Percentiles rank a stretch among this genome's conserved stretches.
Conservation (phyloP, 2,888 invertebrate species). For the Aphidoletes aphidimyza region DNA sequence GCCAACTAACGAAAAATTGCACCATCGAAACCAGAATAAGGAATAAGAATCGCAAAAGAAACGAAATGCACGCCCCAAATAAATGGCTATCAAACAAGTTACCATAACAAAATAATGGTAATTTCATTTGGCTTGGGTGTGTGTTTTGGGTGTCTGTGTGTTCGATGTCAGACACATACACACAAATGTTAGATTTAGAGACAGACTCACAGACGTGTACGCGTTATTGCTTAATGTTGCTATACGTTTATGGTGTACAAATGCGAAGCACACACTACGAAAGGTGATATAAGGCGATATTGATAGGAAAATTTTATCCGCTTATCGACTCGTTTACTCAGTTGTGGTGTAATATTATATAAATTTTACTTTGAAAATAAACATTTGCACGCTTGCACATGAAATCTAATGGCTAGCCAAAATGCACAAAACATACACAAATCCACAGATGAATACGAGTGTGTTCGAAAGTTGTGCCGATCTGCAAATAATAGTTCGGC, state of each 20-base stretch:
- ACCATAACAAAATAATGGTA: conserved; percentile 48
- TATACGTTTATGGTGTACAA: conserved; percentile 16
- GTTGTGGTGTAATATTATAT: conserved; percentile 7
- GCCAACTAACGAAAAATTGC: conserved; percentile 21
- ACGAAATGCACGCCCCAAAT: conserved; percentile 29
- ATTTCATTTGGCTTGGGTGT: not conserved
- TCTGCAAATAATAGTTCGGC: no score
- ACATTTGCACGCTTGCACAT: conserved; percentile 24
- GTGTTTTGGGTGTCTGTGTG: no score
- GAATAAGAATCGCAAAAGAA: not conserved
- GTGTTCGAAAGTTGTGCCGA: not conserved
- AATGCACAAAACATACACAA: not conserved
- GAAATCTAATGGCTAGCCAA: not conserved
- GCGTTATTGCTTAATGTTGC: conserved; percentile 6
- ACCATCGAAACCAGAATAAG: not conserved
- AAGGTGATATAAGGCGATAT: conserved; percentile 42
- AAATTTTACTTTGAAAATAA: conserved; percentile 21
- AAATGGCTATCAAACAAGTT: conserved; percentile 43
- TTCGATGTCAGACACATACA: no score
- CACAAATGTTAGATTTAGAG: no score
- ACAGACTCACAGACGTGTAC: no score
- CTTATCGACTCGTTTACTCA: conserved; percentile 32
- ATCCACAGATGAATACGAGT: not conserved
- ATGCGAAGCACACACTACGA: not conserved
- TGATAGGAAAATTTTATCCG: conserved; percentile 42